Conservation (phyloP, 2,888 invertebrate species). For the Celastrina argiolus region DNA sequence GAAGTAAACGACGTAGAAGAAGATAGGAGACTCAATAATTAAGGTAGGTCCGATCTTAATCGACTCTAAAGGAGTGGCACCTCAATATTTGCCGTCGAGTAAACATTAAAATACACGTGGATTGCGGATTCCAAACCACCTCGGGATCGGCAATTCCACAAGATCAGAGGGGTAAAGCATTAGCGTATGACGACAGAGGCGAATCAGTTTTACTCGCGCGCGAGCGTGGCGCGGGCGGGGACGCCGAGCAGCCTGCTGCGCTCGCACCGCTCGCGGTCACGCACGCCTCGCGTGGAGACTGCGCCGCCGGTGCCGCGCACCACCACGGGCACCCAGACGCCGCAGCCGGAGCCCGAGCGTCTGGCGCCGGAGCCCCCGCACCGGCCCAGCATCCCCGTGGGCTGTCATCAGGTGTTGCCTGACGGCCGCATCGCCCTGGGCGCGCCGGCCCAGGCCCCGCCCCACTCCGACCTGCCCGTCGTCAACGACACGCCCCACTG, state of each 20-base stretch:
- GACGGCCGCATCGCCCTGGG: conserved; percentile 73
- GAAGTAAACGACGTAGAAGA: not conserved
- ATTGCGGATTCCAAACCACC: not conserved
- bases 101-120: not conserved
- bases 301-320: conserved; percentile 63
- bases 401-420: conserved; percentile 71
- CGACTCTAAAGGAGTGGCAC: not conserved
- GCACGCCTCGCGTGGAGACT: conserved; percentile 59
- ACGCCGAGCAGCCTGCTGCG: conserved; percentile 80
- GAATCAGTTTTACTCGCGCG: conserved; percentile 84
- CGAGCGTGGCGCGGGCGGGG: conserved; percentile 85
- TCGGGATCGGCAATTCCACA: not conserved
- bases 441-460: conserved; percentile 49
- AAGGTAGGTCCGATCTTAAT: not conserved
- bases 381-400: conserved; percentile 75
- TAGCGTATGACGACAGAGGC: conserved; percentile 57
- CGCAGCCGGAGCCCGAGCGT: conserved; percentile 41
- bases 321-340: conserved; percentile 67
- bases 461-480: conserved; percentile 54
- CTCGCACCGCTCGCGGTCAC: conserved; percentile 48
- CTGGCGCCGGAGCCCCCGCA: conserved; percentile 46
- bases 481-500: conserved; percentile 82
- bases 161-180: conserved; percentile 19
- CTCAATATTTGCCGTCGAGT: not conserved
- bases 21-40: not conserved